These are phyloP conservation scores for Scaptomyza tumidula DNA, from an alignment of 2,888 invertebrate genomes.

Conservation along the genomic window DNA sequence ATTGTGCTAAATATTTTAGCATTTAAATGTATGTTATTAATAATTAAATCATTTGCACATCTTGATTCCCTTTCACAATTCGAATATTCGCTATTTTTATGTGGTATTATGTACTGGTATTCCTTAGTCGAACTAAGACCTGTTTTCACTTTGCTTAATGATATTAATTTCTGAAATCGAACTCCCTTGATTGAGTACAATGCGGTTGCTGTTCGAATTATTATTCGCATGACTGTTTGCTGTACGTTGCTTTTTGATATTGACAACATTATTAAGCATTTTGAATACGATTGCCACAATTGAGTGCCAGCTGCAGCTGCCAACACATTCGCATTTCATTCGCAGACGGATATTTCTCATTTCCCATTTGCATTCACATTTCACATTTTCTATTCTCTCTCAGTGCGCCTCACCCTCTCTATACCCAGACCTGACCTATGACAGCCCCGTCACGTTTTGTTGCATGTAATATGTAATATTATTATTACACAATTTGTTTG, in stretches of 20 bases:
- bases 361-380: neutral
- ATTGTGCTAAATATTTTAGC: no score
- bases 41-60: no score
- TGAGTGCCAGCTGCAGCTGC: constrained; percentile 45
- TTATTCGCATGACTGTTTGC: constrained; percentile 25
- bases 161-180: neutral
- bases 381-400: neutral
- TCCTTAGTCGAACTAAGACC: no score
- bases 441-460: constrained; percentile 61
- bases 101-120: no score
- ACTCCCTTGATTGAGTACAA: constrained; percentile 2
- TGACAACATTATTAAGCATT: constrained; percentile 62
- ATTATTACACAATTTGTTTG: constrained; percentile 74
- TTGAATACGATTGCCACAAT: constrained; percentile 35
- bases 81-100: no score
- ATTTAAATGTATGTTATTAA: no score
- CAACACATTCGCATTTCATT: constrained; percentile 30
- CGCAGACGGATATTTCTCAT: neutral
- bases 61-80: no score
- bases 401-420: neutral
- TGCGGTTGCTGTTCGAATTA: constrained; percentile 6
- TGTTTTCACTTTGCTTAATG: no score
- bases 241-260: constrained; percentile 10
- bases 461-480: constrained; percentile 61
- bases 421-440: constrained; percentile 41